phyloP scores from a whole-genome alignment of 2,113 vertebrate species.

The Talpa occidentalis region DNA sequence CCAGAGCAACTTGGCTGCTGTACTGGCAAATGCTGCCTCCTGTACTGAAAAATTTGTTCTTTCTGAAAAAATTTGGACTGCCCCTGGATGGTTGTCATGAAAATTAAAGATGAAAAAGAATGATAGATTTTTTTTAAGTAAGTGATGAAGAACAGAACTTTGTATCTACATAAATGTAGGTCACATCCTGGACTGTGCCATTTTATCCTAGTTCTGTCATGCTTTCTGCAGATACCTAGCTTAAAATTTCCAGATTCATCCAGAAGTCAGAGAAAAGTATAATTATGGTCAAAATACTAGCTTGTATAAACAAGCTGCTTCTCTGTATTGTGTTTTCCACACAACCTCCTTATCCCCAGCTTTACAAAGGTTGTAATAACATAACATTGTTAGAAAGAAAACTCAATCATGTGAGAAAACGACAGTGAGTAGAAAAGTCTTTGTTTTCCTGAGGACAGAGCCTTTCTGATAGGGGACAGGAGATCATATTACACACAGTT shows the following conservation, averaged over 20 bases:
- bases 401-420: background rate
- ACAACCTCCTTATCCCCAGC: background rate
- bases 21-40: constrained; percentile 71
- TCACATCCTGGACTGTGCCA: background rate
- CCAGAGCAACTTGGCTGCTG: constrained; percentile 73
- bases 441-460: constrained; percentile 66
- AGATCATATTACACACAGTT: constrained; percentile 46
- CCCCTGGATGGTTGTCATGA: constrained; percentile 69
- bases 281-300: constrained; percentile 45
- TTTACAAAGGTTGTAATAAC: constrained; percentile 51
- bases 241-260: constrained; percentile 37
- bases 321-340: constrained; percentile 57
- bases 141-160: constrained; percentile 48
- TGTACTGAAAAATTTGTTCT: constrained; percentile 78
- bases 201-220: background rate
- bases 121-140: constrained; percentile 13
- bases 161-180: constrained; percentile 45
- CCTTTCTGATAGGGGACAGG: background rate
- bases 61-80: constrained; percentile 74
- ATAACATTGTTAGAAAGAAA: constrained; percentile 55
- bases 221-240: constrained; percentile 19
- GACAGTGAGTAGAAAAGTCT: constrained; percentile 43
- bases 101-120: constrained; percentile 63
- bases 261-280: constrained; percentile 12
- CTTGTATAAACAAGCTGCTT: constrained; percentile 49